phyloP scores from a whole-genome alignment of 1,140 invertebrate genomes.

The Drosophila seguyi region DNA sequence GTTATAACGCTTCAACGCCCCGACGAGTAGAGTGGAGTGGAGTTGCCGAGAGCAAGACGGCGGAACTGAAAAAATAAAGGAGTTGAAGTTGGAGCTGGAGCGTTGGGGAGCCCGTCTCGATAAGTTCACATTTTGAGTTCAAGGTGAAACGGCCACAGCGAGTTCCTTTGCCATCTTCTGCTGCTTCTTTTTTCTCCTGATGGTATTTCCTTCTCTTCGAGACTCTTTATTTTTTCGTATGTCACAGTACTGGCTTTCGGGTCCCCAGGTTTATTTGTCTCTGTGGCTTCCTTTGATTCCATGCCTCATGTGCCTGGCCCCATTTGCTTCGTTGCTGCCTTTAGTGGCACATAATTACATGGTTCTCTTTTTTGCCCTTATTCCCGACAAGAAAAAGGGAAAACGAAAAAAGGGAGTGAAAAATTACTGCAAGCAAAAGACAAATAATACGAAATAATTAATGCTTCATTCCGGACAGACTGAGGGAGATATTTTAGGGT shows the following conservation, averaged over 20 bases:
- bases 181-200: conserved; percentile 2
- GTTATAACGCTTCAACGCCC: conserved; percentile 66
- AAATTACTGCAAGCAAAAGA: conserved; percentile 57
- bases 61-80: conserved; percentile 29
- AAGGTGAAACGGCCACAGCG: conserved; percentile 70
- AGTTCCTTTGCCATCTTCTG: conserved; percentile 25
- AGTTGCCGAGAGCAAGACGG: conserved; percentile 31
- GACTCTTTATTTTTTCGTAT: conserved; percentile 38
- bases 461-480: conserved; percentile 22
- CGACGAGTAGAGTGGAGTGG: conserved; percentile 39
- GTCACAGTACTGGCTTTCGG: conserved; percentile 51
- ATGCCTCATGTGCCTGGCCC: conserved; percentile 53
- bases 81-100: conserved; percentile 22
- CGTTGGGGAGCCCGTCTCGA: conserved; percentile 31
- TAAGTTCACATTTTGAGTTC: conserved; percentile 79
- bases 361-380: conserved; percentile 12
- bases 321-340: conserved; percentile 69
- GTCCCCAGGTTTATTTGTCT: conserved; percentile 39
- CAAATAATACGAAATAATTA: conserved; percentile 46
- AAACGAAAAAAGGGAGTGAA: conserved; percentile 44
- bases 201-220: conserved; percentile 16
- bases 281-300: conserved; percentile 42
- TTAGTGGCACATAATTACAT: conserved; percentile 78
- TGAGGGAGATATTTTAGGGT: conserved; percentile 25
- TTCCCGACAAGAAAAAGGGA: conserved; percentile 18